These are phyloP conservation scores for Ascaphus truei DNA, from an alignment of 2,113 vertebrate genomes.

Conservation along the genomic window DNA sequence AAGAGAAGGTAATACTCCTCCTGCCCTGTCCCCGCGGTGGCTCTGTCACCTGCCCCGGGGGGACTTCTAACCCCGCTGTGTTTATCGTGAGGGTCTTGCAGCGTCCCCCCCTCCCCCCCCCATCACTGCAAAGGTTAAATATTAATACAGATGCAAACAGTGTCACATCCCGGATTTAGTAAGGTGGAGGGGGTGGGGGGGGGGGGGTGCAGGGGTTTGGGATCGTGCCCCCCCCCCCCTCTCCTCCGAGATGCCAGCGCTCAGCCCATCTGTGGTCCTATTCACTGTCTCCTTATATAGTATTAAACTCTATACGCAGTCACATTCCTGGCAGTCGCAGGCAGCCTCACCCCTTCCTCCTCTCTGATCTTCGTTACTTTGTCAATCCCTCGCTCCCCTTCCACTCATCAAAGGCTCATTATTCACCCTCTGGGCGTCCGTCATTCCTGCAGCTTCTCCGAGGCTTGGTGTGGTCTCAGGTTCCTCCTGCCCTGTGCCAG, in stretches of 20 bases:
- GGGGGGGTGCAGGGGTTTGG: too few relatives aligned
- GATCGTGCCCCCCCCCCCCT: background rate
- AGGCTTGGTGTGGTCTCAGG: slow-evolving; percentile 10
- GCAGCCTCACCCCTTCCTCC: slow-evolving; percentile 28
- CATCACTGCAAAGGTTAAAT: slow-evolving; percentile 3
- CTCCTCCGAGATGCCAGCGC: slow-evolving; percentile 14
- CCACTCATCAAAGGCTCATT: slow-evolving; percentile 28
- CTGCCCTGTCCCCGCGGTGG: too few relatives aligned
- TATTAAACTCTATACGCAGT: slow-evolving; percentile 22
- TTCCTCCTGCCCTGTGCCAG: background rate
- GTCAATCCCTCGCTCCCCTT: slow-evolving; percentile 13
- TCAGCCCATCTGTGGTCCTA: slow-evolving; percentile 20
- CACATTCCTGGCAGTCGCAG: slow-evolving; percentile 30
- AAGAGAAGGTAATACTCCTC: too few relatives aligned
- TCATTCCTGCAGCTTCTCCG: slow-evolving; percentile 3
- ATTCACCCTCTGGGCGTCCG: slow-evolving; percentile 19
- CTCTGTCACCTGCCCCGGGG: too few relatives aligned
- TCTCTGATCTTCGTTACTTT: slow-evolving; percentile 26
- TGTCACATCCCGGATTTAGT: slow-evolving; percentile 1
- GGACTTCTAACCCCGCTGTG: too few relatives aligned
- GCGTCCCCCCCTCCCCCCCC: too few relatives aligned
- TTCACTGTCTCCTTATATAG: slow-evolving; percentile 31
- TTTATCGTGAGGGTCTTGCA: too few relatives aligned
- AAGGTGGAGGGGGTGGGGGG: background rate
- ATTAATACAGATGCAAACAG: slow-evolving; percentile 12